A percentile compares a stretch with the other conserved stretches of the same genome.
Evolutionary conservation across 1,140 invertebrate genomes (phyloP).

Genomic region (Caenorhabditis remanei): DNA sequence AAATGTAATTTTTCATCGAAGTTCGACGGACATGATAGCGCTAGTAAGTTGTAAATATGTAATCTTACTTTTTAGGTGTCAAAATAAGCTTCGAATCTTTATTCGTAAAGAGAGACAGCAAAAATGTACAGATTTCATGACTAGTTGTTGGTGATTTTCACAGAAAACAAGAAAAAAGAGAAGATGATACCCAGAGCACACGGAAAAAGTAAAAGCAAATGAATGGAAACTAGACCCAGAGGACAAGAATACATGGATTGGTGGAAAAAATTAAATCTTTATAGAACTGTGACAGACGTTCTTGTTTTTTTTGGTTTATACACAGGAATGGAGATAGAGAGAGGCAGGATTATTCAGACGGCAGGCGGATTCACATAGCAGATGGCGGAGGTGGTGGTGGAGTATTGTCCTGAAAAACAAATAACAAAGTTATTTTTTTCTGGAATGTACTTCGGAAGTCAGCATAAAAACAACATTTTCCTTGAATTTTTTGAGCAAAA

Average conservation of each 20-base stretch:
- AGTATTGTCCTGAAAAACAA: conserved; percentile 33
- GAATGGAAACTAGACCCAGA: conserved; percentile 13
- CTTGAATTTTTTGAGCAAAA: background rate
- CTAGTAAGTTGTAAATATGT: no score
- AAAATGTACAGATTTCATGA: conserved; percentile 3
- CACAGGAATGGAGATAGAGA: conserved; percentile 12
- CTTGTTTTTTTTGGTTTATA: conserved; percentile 16
- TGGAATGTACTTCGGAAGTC: background rate
- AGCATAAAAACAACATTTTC: background rate
- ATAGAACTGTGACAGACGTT: background rate
- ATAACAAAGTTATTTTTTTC: background rate
- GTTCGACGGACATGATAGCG: no score
- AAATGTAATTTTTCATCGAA: no score
- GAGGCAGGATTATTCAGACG: background rate
- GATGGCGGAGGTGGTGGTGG: conserved; percentile 35
- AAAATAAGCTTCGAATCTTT: background rate
- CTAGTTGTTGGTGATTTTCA: conserved; percentile 18
- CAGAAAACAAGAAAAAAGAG: background rate
- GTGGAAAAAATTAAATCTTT: background rate
- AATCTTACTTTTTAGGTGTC: no score
- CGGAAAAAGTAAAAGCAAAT: conserved; percentile 40
- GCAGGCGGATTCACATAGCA: conserved; percentile 10
- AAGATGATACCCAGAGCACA: conserved; percentile 14
- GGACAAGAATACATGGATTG: background rate
- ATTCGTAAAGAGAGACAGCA: background rate